Conservation (phyloP, 2,113 vertebrate species). For the Micronycteris hirsuta region DNA sequence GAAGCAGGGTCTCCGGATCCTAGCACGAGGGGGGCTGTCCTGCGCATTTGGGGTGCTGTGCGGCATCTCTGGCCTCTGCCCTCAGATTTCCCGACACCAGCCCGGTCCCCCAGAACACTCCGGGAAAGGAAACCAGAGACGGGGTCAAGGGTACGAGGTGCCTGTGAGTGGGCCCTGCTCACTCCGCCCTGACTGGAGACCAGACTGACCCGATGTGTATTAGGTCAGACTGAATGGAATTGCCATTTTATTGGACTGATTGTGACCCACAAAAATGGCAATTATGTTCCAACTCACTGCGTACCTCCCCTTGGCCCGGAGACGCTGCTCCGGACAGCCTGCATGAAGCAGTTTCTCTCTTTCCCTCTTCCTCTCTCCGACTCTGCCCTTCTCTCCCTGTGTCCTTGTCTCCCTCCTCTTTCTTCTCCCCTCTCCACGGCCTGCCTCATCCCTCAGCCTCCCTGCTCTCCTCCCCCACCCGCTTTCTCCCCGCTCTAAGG, state of each 20-base stretch:
- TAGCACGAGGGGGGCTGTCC: fast-evolving
- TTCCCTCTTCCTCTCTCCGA: neutral
- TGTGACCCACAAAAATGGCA: neutral
- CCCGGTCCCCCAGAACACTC: neutral
- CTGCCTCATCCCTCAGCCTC: neutral
- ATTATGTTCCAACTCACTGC: neutral
- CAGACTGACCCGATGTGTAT: neutral
- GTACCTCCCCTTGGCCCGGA: neutral
- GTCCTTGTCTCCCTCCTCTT: neutral
- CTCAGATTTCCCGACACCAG: neutral
- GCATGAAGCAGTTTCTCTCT: fast-evolving
- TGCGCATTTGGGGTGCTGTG: neutral
- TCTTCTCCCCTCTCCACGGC: neutral
- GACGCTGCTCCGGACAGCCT: neutral
- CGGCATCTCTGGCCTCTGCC: neutral
- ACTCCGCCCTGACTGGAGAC: neutral
- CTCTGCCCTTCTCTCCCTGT: neutral
- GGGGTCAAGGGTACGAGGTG: fast-evolving
- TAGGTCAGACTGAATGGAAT: neutral
- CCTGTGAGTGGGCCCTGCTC: neutral
- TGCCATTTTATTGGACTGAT: neutral
- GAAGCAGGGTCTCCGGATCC: neutral
- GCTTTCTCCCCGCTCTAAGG: neutral
- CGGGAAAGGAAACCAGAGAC: neutral
- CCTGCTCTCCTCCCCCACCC: neutral